Base-by-base conservation (phyloP, 1,140 invertebrate genomes). In the Paramacrobiotus metropolitanus region DNA sequence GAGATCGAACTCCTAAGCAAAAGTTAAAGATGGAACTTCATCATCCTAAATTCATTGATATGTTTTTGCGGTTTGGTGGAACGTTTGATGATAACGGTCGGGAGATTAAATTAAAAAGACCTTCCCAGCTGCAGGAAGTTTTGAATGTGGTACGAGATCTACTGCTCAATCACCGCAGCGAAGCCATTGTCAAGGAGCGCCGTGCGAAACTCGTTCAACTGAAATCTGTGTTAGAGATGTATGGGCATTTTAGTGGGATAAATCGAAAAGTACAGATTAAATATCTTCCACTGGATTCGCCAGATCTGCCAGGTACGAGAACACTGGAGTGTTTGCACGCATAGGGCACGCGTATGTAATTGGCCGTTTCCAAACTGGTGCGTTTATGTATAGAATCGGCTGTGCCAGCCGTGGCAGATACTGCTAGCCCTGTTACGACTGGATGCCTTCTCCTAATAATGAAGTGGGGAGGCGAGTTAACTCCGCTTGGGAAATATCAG, bases 1-100 rank as follows among this genome's bases (percentile, higher is more conserved):
- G 94, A 0, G 95, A 99, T 73, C 77, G 95, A 67, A 99, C 94
- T 15, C 95, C 95, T 0, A 99, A 99, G 74, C 95, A 99, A 74
- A 99, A 99, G 76, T 98, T 99, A 93, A 98, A 98, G 76, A 91
- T 99, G 67, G 92, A 97, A 80, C 93, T 98, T n/a, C 80, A 91
- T 62, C 90, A 99, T 80, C 87, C 84, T 30, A 93, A 92, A 84
- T 97, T 99, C 75, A 98, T 98, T 75, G 88, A 94, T 70, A 86
- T 99, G 67, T 99, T 97, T 75, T 83, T 91, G 68, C 96, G 96
- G 70, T 95, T 97, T 71, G 87, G 92, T 66, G 92, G 92, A 4
- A 55, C 15, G 24, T 55, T 55, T 0, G 88, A 85, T 65, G 91
- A 89, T 68, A 83, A 88, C 61, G 89, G 89, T 0, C 92, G 97